Conservation (phyloP, 1,140 invertebrate species). For the Formica selysi region DNA sequence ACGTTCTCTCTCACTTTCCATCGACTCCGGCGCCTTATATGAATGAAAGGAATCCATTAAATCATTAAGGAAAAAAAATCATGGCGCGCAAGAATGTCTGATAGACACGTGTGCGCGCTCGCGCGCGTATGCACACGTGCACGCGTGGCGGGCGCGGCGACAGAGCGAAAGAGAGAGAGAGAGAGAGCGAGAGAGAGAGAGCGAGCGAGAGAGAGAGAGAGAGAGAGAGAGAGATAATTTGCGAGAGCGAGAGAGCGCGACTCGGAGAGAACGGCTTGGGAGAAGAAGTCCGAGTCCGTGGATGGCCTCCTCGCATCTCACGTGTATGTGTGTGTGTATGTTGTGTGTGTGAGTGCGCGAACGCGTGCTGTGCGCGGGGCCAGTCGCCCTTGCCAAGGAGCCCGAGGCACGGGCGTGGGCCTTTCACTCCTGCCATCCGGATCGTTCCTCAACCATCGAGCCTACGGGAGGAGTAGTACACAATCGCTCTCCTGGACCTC, state of each 20-base stretch:
- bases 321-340: background rate
- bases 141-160: background rate
- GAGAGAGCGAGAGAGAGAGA: constrained; percentile 56
- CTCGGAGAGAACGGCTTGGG: constrained; percentile 38
- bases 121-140: background rate
- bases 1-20: constrained; percentile 59
- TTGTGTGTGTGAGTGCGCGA: constrained; percentile 10
- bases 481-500: constrained; percentile 73
- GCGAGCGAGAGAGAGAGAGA: constrained; percentile 17
- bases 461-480: constrained; percentile 37
- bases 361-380: constrained; percentile 78
- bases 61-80: constrained; percentile 53
- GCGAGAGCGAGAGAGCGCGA: constrained; percentile 10
- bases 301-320: constrained; percentile 70
- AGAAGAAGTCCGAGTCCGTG: constrained; percentile 63
- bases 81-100: constrained; percentile 14
- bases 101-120: background rate
- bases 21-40: constrained; percentile 56
- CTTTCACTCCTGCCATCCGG: constrained; percentile 87
- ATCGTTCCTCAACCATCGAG: constrained; percentile 77
- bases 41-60: constrained; percentile 58
- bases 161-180: constrained; percentile 18
- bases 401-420: constrained; percentile 87
- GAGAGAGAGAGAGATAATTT: constrained; percentile 48
- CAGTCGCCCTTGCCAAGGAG: constrained; percentile 85